These are phyloP conservation scores for Parasteatoda lunata DNA, from an alignment of 2,888 invertebrate genomes.

Conservation along the genomic window DNA sequence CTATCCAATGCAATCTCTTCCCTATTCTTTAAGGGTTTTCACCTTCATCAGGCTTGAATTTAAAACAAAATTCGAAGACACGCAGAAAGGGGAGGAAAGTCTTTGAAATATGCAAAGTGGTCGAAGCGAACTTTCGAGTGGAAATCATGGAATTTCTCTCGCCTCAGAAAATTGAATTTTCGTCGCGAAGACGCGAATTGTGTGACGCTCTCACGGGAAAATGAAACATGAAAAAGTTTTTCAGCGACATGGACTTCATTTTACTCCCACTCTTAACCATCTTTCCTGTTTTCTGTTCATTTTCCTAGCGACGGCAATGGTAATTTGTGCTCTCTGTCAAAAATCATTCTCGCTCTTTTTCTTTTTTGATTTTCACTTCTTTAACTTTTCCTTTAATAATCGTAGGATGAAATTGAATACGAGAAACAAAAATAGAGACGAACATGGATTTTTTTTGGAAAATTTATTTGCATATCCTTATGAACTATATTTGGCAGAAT, in stretches of 20 bases:
- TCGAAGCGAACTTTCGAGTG: constrained; percentile 48
- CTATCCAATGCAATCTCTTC: background rate
- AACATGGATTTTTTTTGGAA: too few species aligned
- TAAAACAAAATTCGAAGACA: constrained; percentile 59
- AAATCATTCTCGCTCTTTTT: background rate
- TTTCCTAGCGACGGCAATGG: background rate
- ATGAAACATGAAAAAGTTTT: constrained; percentile 2
- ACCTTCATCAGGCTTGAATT: constrained; percentile 61
- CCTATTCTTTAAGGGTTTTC: constrained; percentile 34
- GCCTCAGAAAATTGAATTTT: constrained; percentile 56
- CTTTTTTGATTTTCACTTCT: background rate
- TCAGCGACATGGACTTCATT: background rate
- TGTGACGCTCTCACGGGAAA: constrained; percentile 19
- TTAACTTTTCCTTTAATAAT: background rate
- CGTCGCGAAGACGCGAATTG: constrained; percentile 38
- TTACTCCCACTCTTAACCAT: background rate
- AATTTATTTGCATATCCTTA: too few species aligned
- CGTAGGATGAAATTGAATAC: background rate
- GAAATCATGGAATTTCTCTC: constrained; percentile 57
- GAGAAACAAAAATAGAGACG: background rate
- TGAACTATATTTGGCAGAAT: too few species aligned
- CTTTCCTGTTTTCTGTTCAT: background rate
- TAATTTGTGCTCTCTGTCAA: constrained; percentile 1
- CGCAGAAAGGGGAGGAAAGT: background rate
- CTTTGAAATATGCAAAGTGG: constrained; percentile 61